A percentile compares a stretch with the other conserved stretches of the same genome.
Conservation (phyloP, 2,113 vertebrate species). For the Pluvianellus socialis region DNA sequence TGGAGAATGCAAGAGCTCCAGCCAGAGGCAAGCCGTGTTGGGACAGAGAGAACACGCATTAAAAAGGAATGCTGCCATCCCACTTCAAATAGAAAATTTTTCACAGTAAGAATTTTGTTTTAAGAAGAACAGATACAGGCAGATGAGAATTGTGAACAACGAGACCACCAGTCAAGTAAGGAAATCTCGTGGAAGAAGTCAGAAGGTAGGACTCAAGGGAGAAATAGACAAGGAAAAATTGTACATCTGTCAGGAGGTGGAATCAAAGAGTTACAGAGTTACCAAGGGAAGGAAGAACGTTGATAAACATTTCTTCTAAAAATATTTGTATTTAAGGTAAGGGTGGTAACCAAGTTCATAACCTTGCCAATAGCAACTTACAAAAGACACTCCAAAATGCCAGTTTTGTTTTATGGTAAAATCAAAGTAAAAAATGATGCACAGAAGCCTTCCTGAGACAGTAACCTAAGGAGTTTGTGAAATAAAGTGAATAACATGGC, state of each 20-base stretch:
- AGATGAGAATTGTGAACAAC: background rate
- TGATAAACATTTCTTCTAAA: background rate
- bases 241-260: background rate
- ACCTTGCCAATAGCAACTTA: background rate
- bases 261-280: background rate
- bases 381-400: background rate
- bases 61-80: conserved; percentile 1
- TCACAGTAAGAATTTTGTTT: background rate
- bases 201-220: background rate
- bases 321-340: background rate
- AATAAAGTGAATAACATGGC: background rate
- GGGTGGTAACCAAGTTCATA: background rate
- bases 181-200: background rate
- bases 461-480: background rate
- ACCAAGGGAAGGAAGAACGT: background rate
- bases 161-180: background rate
- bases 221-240: background rate
- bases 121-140: background rate
- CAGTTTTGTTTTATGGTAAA: background rate
- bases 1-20: conserved; percentile 5
- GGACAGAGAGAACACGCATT: background rate
- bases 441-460: background rate
- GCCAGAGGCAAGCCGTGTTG: conserved; percentile 1
- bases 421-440: background rate
- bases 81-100: conserved; percentile 15